A percentile compares a stretch with the other conserved stretches of the same genome.
Conservation (phyloP, 2,797 vertebrate genomes). For the Lacerta agilis region DNA sequence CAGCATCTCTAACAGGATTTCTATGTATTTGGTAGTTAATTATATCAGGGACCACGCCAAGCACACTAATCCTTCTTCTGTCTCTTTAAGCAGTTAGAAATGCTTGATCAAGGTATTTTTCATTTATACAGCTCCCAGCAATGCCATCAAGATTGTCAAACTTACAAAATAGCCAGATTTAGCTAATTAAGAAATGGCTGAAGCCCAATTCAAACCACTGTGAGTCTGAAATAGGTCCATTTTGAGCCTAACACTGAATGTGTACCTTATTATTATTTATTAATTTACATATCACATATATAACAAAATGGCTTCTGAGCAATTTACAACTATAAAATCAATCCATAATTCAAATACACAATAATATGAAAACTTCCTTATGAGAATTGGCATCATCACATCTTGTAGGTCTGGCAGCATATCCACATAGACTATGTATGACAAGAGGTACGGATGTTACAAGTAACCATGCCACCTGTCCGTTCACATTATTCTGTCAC, state of each 20-base stretch:
- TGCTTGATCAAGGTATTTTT: neutral
- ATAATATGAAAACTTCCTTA: neutral
- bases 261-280: too few species aligned
- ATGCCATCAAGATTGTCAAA: slow-evolving; percentile 4
- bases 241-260: neutral
- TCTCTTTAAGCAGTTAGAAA: slow-evolving; percentile 2
- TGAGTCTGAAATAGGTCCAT: neutral
- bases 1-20: slow-evolving; percentile 83
- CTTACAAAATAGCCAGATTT: neutral
- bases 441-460: neutral
- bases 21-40: slow-evolving; percentile 77
- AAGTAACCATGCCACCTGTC: neutral
- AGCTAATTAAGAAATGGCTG: slow-evolving; percentile 3
- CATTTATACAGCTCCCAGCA: slow-evolving; percentile 5
- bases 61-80: slow-evolving; percentile 72
- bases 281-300: too few species aligned
- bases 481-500: neutral
- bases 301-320: too few species aligned
- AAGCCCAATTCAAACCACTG: neutral
- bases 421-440: neutral
- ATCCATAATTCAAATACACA: too few species aligned
- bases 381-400: neutral
- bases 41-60: slow-evolving; percentile 71
- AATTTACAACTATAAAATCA: too few species aligned
- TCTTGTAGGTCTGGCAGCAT: neutral